phyloP scores from a whole-genome alignment of 2,113 vertebrate species.

The Anarhynchus alexandrinus region DNA sequence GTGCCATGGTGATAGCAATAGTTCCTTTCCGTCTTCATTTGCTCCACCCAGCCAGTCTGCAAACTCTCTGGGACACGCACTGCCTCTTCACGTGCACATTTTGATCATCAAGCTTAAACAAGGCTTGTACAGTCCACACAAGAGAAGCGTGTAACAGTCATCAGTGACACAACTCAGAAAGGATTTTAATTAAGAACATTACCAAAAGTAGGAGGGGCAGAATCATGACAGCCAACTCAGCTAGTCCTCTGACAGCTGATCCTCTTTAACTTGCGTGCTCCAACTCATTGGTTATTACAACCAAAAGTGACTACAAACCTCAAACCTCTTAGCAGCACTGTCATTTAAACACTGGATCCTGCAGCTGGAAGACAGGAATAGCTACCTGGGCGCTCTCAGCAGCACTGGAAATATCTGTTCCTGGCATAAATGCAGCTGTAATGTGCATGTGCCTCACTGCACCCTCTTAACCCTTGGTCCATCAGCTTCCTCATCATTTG shows the following conservation, averaged over 20 bases:
- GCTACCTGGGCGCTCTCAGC: not conserved
- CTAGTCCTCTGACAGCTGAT: not conserved
- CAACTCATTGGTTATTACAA: not conserved
- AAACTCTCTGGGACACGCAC: not conserved
- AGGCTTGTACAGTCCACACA: not conserved
- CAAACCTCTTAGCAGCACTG: not conserved
- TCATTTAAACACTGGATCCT: not conserved
- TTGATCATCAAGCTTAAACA: not conserved
- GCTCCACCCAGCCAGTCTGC: not conserved
- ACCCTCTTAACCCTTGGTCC: not conserved
- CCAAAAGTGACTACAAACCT: not conserved
- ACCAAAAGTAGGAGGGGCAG: not conserved
- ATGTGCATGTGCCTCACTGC: not conserved
- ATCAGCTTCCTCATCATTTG: not conserved
- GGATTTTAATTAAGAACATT: slow-evolving; percentile 47
- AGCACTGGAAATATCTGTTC: not conserved
- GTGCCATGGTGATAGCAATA: not conserved
- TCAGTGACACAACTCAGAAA: slow-evolving; percentile 8
- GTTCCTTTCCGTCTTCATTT: not conserved
- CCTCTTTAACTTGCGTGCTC: not conserved
- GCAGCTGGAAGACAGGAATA: not conserved
- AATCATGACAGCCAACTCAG: not conserved
- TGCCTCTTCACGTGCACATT: not conserved
- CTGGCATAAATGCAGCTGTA: not conserved
- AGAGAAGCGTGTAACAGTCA: not conserved